These are phyloP conservation scores for Muscidifurax raptorellus DNA, from an alignment of 1,140 invertebrate species.

Conservation along the genomic window DNA sequence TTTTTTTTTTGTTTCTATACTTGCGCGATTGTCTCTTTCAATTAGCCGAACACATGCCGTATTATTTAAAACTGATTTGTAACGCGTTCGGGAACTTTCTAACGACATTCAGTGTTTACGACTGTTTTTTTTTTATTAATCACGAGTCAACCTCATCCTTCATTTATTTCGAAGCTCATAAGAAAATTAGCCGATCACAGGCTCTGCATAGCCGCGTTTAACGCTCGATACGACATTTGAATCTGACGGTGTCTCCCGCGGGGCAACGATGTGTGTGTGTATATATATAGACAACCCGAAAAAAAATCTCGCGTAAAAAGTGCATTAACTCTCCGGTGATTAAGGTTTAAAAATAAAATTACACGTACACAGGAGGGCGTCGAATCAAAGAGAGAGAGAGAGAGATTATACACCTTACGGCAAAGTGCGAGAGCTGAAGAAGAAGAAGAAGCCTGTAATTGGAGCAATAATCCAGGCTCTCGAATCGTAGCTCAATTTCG, in stretches of 20 bases:
- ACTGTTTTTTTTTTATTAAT: background rate
- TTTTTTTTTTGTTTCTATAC: too few species aligned
- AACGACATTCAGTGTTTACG: background rate
- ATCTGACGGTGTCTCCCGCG: too few species aligned
- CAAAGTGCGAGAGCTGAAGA: too few species aligned
- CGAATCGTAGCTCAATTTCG: constrained; percentile 13
- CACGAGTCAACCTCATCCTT: background rate
- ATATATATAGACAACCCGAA: background rate
- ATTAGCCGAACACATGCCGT: background rate
- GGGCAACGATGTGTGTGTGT: too few species aligned
- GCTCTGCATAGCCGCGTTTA: too few species aligned
- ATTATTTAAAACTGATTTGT: constrained; percentile 5
- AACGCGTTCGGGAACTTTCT: background rate
- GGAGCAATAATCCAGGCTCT: constrained; percentile 8
- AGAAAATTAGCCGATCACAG: too few species aligned
- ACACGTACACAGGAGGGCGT: background rate
- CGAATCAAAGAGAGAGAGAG: background rate
- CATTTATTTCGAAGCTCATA: background rate
- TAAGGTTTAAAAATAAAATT: background rate
- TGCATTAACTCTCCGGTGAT: background rate
- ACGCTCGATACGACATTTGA: too few species aligned
- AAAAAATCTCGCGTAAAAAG: background rate
- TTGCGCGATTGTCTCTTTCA: background rate
- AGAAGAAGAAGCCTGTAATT: background rate
- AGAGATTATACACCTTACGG: background rate